Evolutionary conservation across 2,113 vertebrate genomes (phyloP).

Genomic region (Periophthalmodon schlosseri): DNA sequence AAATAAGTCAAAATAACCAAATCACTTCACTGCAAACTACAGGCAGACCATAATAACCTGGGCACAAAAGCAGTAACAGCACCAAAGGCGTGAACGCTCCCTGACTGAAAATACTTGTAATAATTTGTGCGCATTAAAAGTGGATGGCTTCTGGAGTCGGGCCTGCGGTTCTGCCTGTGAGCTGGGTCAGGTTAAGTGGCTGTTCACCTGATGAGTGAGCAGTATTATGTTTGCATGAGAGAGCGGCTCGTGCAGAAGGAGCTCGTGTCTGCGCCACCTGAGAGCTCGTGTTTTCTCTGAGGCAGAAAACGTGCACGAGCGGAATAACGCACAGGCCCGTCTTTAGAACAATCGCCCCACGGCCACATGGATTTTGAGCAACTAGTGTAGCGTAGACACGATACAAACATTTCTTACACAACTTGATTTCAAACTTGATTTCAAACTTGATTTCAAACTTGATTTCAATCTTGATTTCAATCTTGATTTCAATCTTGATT

Average conservation of each 20-base stretch:
- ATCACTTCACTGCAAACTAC: too few species aligned
- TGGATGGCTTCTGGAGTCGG: neutral
- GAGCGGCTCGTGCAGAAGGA: neutral
- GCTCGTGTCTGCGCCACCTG: neutral
- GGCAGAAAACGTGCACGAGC: neutral
- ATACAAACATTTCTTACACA: too few species aligned
- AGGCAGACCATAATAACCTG: too few species aligned
- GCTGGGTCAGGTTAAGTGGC: neutral
- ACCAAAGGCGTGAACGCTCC: too few species aligned
- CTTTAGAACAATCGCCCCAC: neutral
- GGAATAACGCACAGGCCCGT: neutral
- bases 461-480: too few species aligned
- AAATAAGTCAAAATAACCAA: too few species aligned
- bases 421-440: too few species aligned
- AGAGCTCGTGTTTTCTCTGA: neutral
- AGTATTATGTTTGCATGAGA: conserved; percentile 5
- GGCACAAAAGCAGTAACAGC: too few species aligned
- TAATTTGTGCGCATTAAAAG: neutral
- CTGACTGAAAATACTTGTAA: neutral
- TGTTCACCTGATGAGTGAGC: neutral
- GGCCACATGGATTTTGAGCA: too few species aligned
- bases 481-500: too few species aligned
- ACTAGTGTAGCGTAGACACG: too few species aligned
- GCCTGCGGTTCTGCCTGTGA: neutral
- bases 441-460: too few species aligned